Evolutionary conservation across 2,113 vertebrate genomes (phyloP).

Genomic region (Osmerus mordax): DNA sequence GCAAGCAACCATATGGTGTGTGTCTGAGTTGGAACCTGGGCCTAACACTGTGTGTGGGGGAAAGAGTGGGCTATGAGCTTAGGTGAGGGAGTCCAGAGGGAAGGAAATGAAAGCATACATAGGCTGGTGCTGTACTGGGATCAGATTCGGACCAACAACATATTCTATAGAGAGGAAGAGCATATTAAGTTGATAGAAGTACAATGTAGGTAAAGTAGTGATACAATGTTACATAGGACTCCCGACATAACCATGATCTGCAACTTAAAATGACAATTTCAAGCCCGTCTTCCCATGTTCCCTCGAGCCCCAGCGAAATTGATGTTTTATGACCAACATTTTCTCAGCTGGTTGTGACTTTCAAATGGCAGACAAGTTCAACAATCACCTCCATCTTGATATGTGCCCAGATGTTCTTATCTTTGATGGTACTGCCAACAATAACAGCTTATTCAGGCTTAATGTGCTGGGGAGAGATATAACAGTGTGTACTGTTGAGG

Average conservation of each 20-base stretch:
- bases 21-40: slow-evolving; percentile 42
- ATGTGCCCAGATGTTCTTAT: slow-evolving; percentile 22
- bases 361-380: neutral
- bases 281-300: no score
- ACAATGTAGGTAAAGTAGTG: neutral
- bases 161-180: neutral
- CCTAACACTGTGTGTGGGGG: slow-evolving; percentile 38
- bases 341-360: neutral
- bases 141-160: neutral
- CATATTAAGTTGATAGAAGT: neutral
- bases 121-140: neutral
- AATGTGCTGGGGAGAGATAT: slow-evolving; percentile 39
- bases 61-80: slow-evolving; percentile 22
- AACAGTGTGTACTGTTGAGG: neutral
- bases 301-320: neutral
- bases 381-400: slow-evolving; percentile 32
- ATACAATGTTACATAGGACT: no score
- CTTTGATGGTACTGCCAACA: slow-evolving; percentile 47
- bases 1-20: slow-evolving; percentile 48
- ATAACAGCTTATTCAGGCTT: slow-evolving; percentile 36
- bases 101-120: neutral
- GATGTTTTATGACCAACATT: neutral
- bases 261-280: no score
- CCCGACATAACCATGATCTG: no score
- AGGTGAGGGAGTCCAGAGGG: neutral